Conservation (phyloP, 1,140 invertebrate species). For the Ptiloglossa arizonensis region DNA sequence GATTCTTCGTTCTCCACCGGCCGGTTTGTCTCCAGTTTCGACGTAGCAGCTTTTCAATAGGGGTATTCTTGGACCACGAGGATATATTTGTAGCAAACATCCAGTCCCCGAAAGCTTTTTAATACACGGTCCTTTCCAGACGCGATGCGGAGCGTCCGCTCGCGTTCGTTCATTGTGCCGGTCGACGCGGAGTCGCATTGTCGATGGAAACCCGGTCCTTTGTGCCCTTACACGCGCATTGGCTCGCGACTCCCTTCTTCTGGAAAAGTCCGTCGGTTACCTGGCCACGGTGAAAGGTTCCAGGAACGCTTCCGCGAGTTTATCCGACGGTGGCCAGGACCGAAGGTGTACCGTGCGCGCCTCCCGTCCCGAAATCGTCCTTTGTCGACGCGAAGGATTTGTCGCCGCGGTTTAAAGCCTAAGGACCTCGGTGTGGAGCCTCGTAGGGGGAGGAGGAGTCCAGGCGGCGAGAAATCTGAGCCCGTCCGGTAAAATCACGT, state of each 20-base stretch:
- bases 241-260: neutral
- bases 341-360: neutral
- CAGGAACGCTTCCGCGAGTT: constrained; percentile 29
- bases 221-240: constrained; percentile 24
- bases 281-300: neutral
- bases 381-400: constrained; percentile 33
- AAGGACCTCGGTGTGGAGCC: neutral
- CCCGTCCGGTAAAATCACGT: constrained; percentile 27
- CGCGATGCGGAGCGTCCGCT: too few relatives aligned
- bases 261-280: constrained; percentile 17
- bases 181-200: constrained; percentile 32
- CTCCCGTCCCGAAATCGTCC: constrained; percentile 14
- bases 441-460: too few relatives aligned
- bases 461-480: constrained; percentile 29
- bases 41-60: neutral
- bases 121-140: neutral
- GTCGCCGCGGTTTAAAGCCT: neutral
- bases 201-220: constrained; percentile 34
- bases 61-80: neutral
- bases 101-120: neutral
- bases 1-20: too few relatives aligned
- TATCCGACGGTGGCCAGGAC: neutral
- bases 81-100: constrained; percentile 38
- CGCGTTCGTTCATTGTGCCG: neutral
- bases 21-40: neutral